Percentiles rank a stretch among this genome's conserved stretches.
Evolutionary conservation across 2,113 vertebrate genomes (phyloP).

Genomic region (Vidua chalybeata): DNA sequence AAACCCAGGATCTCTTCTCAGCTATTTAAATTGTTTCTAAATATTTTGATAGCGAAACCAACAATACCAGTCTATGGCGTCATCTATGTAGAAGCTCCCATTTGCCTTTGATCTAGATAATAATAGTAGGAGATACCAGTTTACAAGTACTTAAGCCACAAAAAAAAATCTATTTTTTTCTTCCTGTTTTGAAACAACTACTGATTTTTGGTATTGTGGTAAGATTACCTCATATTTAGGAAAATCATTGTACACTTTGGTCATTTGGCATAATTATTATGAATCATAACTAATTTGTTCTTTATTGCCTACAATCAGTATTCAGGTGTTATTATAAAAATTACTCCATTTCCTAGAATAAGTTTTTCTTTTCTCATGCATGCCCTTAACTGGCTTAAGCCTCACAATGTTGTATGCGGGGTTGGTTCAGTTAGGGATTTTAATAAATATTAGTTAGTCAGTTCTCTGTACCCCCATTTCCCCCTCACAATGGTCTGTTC

Average conservation of each 20-base stretch:
- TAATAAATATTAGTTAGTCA: no score
- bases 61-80: neutral
- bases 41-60: neutral
- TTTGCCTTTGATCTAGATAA: neutral
- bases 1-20: neutral
- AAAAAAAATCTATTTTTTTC: neutral
- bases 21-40: neutral
- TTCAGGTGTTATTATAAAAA: neutral
- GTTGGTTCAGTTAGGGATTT: no score
- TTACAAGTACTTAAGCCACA: neutral
- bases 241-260: neutral
- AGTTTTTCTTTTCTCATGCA: neutral
- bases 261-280: neutral
- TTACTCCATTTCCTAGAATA: neutral
- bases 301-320: neutral
- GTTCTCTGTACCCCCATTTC: no score
- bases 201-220: neutral
- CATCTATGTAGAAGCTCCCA: neutral
- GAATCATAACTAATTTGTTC: neutral
- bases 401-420: neutral
- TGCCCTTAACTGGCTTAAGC: neutral
- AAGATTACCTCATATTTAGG: neutral
- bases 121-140: neutral
- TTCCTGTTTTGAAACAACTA: neutral
- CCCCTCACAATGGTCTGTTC: no score